Percentiles rank a stretch among this genome's conserved stretches.
phyloP scores from a whole-genome alignment of 2,797 vertebrate species.

The Chaenodraco wilsoni region DNA sequence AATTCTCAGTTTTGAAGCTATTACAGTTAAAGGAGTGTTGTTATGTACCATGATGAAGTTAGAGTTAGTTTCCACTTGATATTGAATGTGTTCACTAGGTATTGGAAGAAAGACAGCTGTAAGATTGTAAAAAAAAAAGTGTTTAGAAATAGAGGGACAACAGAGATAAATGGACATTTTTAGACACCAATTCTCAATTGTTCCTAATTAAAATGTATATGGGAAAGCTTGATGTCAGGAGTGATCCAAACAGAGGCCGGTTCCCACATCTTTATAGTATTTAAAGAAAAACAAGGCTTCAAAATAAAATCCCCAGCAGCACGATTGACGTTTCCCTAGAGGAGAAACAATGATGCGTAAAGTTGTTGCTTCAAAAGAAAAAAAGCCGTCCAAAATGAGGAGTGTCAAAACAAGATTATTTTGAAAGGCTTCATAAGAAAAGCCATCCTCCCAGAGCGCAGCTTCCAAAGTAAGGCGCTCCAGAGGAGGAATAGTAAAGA shows the following conservation, averaged over 20 bases:
- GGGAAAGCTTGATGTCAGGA: background rate
- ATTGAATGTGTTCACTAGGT: background rate
- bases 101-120: background rate
- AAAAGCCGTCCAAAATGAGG: background rate
- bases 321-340: background rate
- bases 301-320: conserved; percentile 11
- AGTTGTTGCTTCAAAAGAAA: too few species aligned
- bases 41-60: background rate
- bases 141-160: background rate
- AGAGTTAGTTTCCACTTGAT: conserved; percentile 1
- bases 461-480: conserved; percentile 26
- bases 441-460: rapidly evolving
- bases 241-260: background rate
- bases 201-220: background rate
- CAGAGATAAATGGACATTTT: background rate
- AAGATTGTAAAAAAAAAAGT: background rate
- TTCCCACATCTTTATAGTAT: background rate
- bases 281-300: conserved; percentile 1
- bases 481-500: background rate
- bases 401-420: conserved; percentile 3
- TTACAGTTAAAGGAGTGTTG: background rate
- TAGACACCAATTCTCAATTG: background rate
- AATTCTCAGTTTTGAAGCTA: background rate
- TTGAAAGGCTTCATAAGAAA: conserved; percentile 32
- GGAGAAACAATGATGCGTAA: background rate